Base-by-base conservation (phyloP, 1,140 invertebrate species). In the Brachionus koreanus region DNA sequence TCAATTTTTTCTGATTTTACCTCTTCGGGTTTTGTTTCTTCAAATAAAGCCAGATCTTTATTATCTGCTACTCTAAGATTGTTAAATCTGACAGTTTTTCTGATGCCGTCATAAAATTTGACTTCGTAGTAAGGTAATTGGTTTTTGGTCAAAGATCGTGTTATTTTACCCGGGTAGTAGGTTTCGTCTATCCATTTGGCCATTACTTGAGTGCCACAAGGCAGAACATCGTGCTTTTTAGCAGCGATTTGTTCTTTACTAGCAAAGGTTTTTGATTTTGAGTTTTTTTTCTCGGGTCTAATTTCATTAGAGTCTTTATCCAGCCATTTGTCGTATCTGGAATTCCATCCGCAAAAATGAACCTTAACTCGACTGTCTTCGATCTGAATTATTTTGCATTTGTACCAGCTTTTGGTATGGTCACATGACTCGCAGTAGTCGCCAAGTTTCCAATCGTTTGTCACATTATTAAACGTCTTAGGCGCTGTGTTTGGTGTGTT, bases 291-390 rank as follows among this genome's bases (percentile, higher is more conserved):
- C 25, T 46, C 42, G 33, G 19, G 2, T 13, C 69, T 86, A 37
- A 88, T 83, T 43, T 88, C 87, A 7, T 85, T 75, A 13, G 84
- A 85, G 67, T 87, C 87, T 74, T 87, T 86, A 93, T 83, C 87
- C 23, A 96, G 88, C 94, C 94, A 96, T 87, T 93, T 95, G 83
- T 93, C 92, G 87, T 95, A 94, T 83, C 92, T 91, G 84, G 92
- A 91, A 1, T 92, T 92, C 94, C 95, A 97, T 9, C 95, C 95
- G 88, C 97, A 95, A 88, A 96, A 95, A 85, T 94, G 92, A 74
- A 98, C 92, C 85, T 93, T 92, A 19, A 97, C 91, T 37, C 94
- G 89, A 84, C 92, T 92, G 84, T 94, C 93, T 88, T 96, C 91
- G 77, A 94, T 92, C 65, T 93, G 93, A 82, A 91, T 91, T 3